These are phyloP conservation scores for Pectinophora gossypiella DNA, from an alignment of 1,140 invertebrate species.

Conservation along the genomic window DNA sequence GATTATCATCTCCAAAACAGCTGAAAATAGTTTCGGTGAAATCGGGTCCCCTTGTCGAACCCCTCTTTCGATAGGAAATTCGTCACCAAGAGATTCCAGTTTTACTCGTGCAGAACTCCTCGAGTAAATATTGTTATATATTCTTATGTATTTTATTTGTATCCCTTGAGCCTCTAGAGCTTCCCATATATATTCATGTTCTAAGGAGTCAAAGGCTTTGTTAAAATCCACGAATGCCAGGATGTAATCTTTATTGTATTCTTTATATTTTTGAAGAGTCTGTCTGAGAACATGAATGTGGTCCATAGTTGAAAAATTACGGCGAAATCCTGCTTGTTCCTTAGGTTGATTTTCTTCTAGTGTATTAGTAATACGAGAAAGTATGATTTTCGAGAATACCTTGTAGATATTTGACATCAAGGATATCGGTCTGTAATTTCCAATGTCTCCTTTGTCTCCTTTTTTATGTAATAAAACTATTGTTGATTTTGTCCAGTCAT, in stretches of 20 bases:
- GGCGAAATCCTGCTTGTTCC: background rate
- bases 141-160: slow-evolving; percentile 9
- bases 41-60: slow-evolving; percentile 33
- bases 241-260: slow-evolving; percentile 19
- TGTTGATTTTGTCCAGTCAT: too few species aligned
- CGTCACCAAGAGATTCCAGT: slow-evolving; percentile 17
- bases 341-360: background rate
- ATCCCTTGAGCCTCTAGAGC: slow-evolving; percentile 8
- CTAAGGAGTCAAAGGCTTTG: slow-evolving; percentile 18
- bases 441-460: background rate
- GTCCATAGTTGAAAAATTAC: background rate
- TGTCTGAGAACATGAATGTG: slow-evolving; percentile 2
- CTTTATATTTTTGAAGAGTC: slow-evolving; percentile 16
- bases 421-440: background rate
- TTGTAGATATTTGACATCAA: background rate
- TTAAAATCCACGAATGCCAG: slow-evolving; percentile 19
- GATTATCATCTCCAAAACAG: slow-evolving; percentile 22
- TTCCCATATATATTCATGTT: slow-evolving; percentile 11
- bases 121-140: slow-evolving; percentile 13
- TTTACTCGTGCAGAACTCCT: slow-evolving; percentile 9
- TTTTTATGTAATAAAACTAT: background rate
- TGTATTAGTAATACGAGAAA: background rate
- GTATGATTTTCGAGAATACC: slow-evolving; percentile 1
- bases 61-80: slow-evolving; percentile 35
- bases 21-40: slow-evolving; percentile 36